Conservation (phyloP, 2,113 vertebrate genomes). For the Ammodytes marinus region DNA sequence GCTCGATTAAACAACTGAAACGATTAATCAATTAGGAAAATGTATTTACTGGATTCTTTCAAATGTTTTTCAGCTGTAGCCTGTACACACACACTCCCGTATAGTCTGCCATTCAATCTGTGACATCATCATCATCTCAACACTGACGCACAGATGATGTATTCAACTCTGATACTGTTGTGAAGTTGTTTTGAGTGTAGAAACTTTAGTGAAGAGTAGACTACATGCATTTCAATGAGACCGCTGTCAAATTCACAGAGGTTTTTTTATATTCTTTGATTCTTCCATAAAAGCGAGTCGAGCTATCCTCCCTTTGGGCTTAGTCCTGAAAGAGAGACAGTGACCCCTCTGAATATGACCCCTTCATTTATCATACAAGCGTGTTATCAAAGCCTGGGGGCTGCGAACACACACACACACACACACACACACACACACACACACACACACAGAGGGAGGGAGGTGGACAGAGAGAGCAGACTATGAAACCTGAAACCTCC, state of each 20-base stretch:
- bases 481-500: slow-evolving; percentile 59
- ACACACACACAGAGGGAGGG: slow-evolving; percentile 59
- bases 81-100: background rate
- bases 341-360: slow-evolving; percentile 44
- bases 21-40: background rate
- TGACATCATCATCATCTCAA: background rate
- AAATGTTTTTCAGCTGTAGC: background rate
- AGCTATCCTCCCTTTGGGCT: slow-evolving; percentile 39
- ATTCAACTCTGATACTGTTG: slow-evolving; percentile 10
- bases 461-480: slow-evolving; percentile 48
- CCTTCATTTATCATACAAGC: slow-evolving; percentile 38
- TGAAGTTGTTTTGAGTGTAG: slow-evolving; percentile 10
- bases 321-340: slow-evolving; percentile 42
- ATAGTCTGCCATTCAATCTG: background rate
- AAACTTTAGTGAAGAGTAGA: slow-evolving; percentile 16
- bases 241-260: slow-evolving; percentile 20
- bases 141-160: background rate
- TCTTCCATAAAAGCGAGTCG: slow-evolving; percentile 30
- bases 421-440: background rate
- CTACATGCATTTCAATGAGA: background rate
- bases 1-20: background rate
- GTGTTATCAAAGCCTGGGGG: slow-evolving; percentile 51
- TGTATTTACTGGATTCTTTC: no score
- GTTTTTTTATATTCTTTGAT: slow-evolving; percentile 48
- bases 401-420: background rate